phyloP scores from a whole-genome alignment of 1,140 invertebrate species.

The Orussus abietinus region DNA sequence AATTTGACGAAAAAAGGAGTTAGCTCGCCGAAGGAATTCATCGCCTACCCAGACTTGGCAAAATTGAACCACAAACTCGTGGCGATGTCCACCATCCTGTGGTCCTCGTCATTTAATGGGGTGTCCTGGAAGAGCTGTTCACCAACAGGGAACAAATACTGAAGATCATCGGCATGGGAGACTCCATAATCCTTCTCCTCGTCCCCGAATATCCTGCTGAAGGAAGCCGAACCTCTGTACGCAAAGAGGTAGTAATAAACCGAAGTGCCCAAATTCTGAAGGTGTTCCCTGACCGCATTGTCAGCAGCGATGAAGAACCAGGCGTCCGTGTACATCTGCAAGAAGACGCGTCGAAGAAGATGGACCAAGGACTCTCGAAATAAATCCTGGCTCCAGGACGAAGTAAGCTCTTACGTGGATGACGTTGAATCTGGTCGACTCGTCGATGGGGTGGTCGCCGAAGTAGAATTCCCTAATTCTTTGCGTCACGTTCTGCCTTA shows the following conservation, averaged over 20 bases:
- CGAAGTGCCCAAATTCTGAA: slow-evolving; percentile 43
- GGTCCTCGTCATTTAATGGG: slow-evolving; percentile 47
- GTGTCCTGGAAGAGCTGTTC: slow-evolving; percentile 55
- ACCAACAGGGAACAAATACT: slow-evolving; percentile 67
- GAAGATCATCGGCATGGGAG: slow-evolving; percentile 70
- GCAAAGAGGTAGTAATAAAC: slow-evolving; percentile 66
- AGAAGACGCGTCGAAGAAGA: no score
- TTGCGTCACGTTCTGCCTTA: slow-evolving; percentile 49
- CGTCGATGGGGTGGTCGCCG: slow-evolving; percentile 45
- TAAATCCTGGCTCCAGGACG: no score
- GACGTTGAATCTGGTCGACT: slow-evolving; percentile 50
- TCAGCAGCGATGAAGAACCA: slow-evolving; percentile 63
- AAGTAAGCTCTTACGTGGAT: slow-evolving; percentile 60
- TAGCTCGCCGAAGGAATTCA: slow-evolving; percentile 9
- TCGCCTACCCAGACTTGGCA: slow-evolving; percentile 60
- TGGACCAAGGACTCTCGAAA: no score
- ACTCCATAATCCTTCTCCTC: slow-evolving; percentile 61
- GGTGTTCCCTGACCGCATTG: slow-evolving; percentile 56
- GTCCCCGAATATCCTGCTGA: slow-evolving; percentile 66
- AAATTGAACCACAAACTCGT: slow-evolving; percentile 70
- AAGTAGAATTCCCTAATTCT: slow-evolving; percentile 62
- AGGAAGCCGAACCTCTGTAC: slow-evolving; percentile 64
- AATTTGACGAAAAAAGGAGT: slow-evolving; percentile 1
- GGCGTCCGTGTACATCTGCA: slow-evolving; percentile 66
- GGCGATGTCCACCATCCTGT: slow-evolving; percentile 53